phyloP scores from a whole-genome alignment of 1,140 invertebrate genomes.

The Asobara japonica region DNA sequence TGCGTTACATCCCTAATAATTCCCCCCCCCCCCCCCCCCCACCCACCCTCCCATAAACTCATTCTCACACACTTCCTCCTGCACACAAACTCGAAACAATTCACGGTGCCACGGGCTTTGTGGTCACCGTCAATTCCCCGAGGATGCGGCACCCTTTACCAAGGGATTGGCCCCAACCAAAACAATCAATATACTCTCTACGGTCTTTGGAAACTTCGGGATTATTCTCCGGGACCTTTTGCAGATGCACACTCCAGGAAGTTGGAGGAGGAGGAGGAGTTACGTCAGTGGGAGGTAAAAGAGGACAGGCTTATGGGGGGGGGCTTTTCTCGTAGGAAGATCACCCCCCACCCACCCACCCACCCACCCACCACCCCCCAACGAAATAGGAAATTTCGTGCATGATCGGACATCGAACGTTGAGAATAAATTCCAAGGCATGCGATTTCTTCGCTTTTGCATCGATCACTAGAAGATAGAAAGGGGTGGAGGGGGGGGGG shows the following conservation, averaged over 20 bases:
- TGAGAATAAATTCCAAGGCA: slow-evolving; percentile 30
- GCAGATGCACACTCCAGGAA: not conserved
- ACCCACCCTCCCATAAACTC: not conserved
- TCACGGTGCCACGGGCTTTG: slow-evolving; percentile 7
- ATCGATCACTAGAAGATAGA: not conserved
- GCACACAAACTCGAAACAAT: not conserved
- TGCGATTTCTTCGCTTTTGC: slow-evolving; percentile 18
- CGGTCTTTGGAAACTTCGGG: not conserved
- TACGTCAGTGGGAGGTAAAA: not conserved
- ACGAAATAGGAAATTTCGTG: slow-evolving; percentile 33
- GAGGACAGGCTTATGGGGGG: not conserved
- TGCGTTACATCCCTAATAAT: not conserved
- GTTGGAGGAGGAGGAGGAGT: not conserved
- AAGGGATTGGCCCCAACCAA: slow-evolving; percentile 8
- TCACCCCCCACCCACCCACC: not conserved
- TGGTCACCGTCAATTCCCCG: slow-evolving; percentile 9
- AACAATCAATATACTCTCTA: not conserved
- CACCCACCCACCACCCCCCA: not conserved
- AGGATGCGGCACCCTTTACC: slow-evolving; percentile 17
- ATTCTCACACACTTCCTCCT: not conserved
- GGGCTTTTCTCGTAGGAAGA: not conserved
- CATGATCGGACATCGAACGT: slow-evolving; percentile 22
- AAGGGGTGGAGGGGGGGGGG: not conserved
- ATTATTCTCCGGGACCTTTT: not conserved
- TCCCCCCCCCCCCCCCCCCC: not conserved